phyloP scores from a whole-genome alignment of 1,140 invertebrate genomes.

The Ephestia elutella region DNA sequence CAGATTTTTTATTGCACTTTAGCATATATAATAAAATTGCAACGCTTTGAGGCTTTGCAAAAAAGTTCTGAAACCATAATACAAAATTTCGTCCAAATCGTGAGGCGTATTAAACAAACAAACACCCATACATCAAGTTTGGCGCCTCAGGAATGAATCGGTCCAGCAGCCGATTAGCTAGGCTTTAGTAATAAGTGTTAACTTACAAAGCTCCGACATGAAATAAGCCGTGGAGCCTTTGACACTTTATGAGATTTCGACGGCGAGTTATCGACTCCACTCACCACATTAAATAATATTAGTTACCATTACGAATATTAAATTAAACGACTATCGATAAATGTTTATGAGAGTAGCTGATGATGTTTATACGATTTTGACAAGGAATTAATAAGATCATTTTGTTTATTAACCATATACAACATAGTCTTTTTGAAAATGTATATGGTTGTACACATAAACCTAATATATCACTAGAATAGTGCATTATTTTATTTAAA shows the following conservation, averaged over 20 bases:
- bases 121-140: no score
- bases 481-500: no score
- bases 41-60: no score
- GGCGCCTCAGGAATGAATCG: constrained; percentile 32
- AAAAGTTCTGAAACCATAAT: no score
- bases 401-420: not conserved
- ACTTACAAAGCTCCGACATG: constrained; percentile 43
- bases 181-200: constrained; percentile 48
- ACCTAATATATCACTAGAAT: no score
- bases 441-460: no score
- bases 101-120: no score
- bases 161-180: constrained; percentile 15
- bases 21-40: no score
- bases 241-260: constrained; percentile 49
- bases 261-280: constrained; percentile 46
- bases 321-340: constrained; percentile 12
- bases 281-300: constrained; percentile 40
- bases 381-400: not conserved
- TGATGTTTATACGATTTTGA: constrained; percentile 2
- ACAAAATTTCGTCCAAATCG: no score
- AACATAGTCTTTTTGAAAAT: not conserved
- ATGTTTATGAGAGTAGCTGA: not conserved
- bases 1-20: no score
- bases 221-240: constrained; percentile 38
- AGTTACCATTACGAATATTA: constrained; percentile 27